Percentiles rank a stretch among this genome's conserved stretches.
Conservation (phyloP, 92 coral and sea anemone species). For the Paragorgia papillata region DNA sequence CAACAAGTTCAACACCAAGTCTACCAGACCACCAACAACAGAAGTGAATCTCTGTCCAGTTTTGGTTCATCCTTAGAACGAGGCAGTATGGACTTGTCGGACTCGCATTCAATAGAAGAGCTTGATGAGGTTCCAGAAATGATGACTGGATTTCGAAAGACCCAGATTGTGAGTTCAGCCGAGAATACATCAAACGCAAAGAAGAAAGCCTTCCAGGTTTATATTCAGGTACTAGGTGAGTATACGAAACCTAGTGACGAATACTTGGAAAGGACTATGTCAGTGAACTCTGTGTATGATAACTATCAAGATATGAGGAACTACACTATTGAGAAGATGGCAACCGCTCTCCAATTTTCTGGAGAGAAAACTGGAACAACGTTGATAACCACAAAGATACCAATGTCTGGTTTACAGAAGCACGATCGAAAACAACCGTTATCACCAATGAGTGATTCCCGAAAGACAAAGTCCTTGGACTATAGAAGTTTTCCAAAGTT, state of each 20-base stretch:
- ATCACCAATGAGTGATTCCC: slow-evolving; percentile 59
- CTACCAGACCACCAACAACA: neutral
- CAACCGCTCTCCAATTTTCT: slow-evolving; percentile 18
- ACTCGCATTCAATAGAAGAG: slow-evolving; percentile 36
- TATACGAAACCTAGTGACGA: slow-evolving; percentile 87
- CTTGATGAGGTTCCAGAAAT: slow-evolving; percentile 11
- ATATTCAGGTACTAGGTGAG: slow-evolving; percentile 83
- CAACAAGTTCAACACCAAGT: slow-evolving; percentile 25
- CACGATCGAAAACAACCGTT: slow-evolving; percentile 42
- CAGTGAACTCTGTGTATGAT: slow-evolving; percentile 86
- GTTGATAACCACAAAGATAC: slow-evolving; percentile 17
- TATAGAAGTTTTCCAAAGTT: slow-evolving; percentile 60
- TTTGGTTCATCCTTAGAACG: slow-evolving; percentile 34
- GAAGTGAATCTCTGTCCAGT: slow-evolving; percentile 29
- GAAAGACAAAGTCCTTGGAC: slow-evolving; percentile 65
- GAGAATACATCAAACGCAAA: slow-evolving; percentile 39
- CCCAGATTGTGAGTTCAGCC: slow-evolving; percentile 26
- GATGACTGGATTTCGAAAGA: neutral
- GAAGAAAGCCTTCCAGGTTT: slow-evolving; percentile 81
- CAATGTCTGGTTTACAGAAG: slow-evolving; percentile 41
- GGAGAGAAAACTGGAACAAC: slow-evolving; percentile 36
- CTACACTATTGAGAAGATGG: slow-evolving; percentile 37
- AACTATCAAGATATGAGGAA: slow-evolving; percentile 74
- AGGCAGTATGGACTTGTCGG: slow-evolving; percentile 19
- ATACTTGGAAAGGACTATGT: slow-evolving; percentile 81